These are phyloP conservation scores for Bambusicola thoracicus DNA, from an alignment of 2,113 vertebrate species.

Conservation along the genomic window DNA sequence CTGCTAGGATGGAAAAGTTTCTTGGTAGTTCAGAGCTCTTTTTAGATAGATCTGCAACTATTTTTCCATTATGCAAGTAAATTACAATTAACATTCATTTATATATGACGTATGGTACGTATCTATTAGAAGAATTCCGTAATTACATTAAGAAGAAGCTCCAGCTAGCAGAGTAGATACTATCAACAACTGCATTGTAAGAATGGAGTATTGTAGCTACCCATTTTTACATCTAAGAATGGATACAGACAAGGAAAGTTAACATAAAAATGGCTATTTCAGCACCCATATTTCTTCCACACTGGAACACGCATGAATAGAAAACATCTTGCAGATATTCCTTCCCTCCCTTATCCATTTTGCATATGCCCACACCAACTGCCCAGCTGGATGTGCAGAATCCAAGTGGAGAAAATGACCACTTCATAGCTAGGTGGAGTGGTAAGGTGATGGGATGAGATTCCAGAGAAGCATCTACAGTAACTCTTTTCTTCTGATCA, in stretches of 20 bases:
- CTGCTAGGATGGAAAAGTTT: neutral
- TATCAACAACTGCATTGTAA: neutral
- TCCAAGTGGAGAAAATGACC: neutral
- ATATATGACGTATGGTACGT: rapidly evolving
- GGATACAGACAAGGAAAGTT: neutral
- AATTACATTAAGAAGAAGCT: neutral
- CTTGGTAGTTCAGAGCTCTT: neutral
- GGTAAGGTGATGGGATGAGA: neutral
- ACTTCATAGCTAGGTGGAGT: neutral
- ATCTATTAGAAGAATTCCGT: neutral
- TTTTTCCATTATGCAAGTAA: neutral
- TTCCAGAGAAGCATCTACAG: neutral
- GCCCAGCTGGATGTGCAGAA: neutral
- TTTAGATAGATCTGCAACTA: neutral
- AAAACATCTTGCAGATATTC: neutral
- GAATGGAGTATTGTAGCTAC: neutral
- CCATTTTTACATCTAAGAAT: neutral
- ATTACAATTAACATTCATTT: neutral
- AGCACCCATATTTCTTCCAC: neutral
- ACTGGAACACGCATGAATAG: neutral
- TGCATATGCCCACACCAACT: neutral
- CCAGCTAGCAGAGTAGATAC: neutral
- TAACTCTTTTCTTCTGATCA: neutral
- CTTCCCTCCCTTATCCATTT: neutral
- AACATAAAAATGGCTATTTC: neutral